Percentiles rank a stretch among this genome's conserved stretches.
Conservation (phyloP, 2,888 invertebrate species). For the Euclidia mi region DNA sequence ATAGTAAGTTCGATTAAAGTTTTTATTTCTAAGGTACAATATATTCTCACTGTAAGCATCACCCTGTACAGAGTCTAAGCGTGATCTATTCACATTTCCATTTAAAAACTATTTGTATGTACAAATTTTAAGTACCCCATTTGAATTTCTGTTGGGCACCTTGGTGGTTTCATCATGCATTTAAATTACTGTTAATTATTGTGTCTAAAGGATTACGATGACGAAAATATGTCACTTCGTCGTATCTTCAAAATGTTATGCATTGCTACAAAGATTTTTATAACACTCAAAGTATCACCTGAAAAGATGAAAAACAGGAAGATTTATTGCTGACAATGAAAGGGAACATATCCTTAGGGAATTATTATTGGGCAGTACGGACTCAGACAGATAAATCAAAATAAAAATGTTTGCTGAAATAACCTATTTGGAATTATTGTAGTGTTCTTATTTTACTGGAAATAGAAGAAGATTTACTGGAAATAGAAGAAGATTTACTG, state of each 20-base stretch:
- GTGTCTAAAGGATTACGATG: not conserved
- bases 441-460: constrained; percentile 9
- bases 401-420: constrained; percentile 38
- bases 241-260: not conserved
- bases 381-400: constrained; percentile 60
- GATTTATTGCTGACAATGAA: constrained; percentile 67
- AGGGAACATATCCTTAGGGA: constrained; percentile 63
- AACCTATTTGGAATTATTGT: constrained; percentile 15
- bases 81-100: constrained; percentile 3
- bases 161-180: constrained; percentile 31
- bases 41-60: not conserved
- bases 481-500: constrained; percentile 3
- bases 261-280: not conserved
- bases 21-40: too few species aligned
- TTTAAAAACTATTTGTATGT: constrained; percentile 14
- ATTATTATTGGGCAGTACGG: constrained; percentile 51
- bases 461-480: constrained; percentile 8
- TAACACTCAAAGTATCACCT: constrained; percentile 20
- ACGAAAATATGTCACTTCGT: not conserved
- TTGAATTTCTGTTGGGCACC: constrained; percentile 26
- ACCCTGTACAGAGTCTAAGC: not conserved
- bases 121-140: constrained; percentile 8
- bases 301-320: constrained; percentile 53
- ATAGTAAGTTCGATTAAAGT: too few species aligned
- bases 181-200: constrained; percentile 40